Evolutionary conservation across 1,140 invertebrate species (phyloP).

Genomic region (Planococcus citri): DNA sequence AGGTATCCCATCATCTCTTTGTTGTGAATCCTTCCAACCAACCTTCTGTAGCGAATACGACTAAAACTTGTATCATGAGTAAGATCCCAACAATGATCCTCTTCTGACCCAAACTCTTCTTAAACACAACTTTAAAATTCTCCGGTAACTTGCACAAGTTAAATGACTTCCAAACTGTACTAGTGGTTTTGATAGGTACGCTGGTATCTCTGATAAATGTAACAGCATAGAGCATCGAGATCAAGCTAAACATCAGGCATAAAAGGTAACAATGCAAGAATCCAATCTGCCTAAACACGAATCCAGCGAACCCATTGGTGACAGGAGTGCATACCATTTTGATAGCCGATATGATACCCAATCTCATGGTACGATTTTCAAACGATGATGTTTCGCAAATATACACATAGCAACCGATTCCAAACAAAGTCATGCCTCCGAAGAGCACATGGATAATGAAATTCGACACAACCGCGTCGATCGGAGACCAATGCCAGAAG

Average conservation of each 20-base stretch:
- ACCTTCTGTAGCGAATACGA: constrained; percentile 1
- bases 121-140: background rate
- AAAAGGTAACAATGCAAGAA: background rate
- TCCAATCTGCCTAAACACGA: background rate
- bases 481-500: constrained; percentile 33
- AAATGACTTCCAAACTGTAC: background rate
- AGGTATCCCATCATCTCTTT: too few relatives aligned
- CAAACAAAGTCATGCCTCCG: constrained; percentile 23
- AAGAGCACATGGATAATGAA: constrained; percentile 31
- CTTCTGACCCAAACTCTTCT: background rate
- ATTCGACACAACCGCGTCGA: constrained; percentile 31
- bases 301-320: background rate
- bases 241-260: background rate
- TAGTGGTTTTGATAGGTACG: background rate
- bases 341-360: background rate
- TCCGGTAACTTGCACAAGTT: background rate
- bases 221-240: background rate
- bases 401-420: constrained; percentile 22
- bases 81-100: background rate
- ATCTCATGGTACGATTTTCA: background rate
- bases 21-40: background rate
- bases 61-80: constrained; percentile 24
- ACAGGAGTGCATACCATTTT: background rate
- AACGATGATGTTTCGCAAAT: constrained; percentile 8
- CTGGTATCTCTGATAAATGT: background rate